Percentiles rank a stretch among this genome's conserved stretches.
Conservation (phyloP, 2,888 invertebrate species). For the Villa cingulata region DNA sequence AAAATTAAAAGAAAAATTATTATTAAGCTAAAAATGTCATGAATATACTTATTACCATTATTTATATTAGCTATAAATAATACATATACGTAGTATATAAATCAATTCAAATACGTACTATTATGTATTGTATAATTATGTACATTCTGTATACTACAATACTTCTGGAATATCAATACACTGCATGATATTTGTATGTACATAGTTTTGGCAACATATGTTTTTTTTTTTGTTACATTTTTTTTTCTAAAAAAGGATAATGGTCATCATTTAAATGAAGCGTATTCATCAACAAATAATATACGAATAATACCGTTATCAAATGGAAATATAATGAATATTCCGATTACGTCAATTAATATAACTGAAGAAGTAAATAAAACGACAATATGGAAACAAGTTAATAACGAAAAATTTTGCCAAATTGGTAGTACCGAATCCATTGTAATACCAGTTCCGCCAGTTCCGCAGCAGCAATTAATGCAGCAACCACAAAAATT, state of each 20-base stretch:
- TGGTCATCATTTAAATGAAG: conserved; percentile 25
- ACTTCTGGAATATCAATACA: too few species aligned
- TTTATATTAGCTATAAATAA: too few species aligned
- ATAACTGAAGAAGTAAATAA: conserved; percentile 90
- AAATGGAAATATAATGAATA: conserved; percentile 82
- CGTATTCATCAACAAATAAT: conserved; percentile 35
- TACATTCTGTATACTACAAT: too few species aligned
- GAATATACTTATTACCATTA: too few species aligned
- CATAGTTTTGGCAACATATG: neutral
- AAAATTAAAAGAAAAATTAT: too few species aligned
- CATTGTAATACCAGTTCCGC: conserved; percentile 22
- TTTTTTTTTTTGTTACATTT: conserved; percentile 1
- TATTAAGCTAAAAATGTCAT: too few species aligned
- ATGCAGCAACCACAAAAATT: conserved; percentile 23
- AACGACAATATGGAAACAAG: conserved; percentile 87
- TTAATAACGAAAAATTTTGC: conserved; percentile 46
- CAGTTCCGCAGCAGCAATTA: conserved; percentile 4
- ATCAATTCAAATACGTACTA: too few species aligned
- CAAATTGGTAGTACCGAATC: conserved; percentile 15
- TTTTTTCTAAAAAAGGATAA: conserved; percentile 22
- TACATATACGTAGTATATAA: too few species aligned
- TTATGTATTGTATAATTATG: too few species aligned
- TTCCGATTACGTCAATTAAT: conserved; percentile 71
- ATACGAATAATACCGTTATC: conserved; percentile 70
- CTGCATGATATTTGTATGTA: too few species aligned